Evolutionary conservation across 2,888 invertebrate genomes (phyloP).

Genomic region (Leptinotarsa peninsularis): DNA sequence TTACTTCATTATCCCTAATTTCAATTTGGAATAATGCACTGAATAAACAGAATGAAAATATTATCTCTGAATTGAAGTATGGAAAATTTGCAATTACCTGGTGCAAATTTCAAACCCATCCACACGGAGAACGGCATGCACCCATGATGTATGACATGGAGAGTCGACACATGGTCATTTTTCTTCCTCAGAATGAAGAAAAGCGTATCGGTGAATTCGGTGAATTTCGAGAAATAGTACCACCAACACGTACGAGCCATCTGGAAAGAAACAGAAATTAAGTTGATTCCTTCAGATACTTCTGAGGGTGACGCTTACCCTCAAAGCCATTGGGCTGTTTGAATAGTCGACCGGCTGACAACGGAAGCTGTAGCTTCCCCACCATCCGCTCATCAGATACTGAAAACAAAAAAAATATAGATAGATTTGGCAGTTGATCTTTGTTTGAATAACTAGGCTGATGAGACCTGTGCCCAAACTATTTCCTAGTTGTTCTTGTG

Average conservation of each 20-base stretch:
- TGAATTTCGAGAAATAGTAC: conserved; percentile 95
- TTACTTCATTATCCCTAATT: no score
- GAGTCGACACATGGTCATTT: conserved; percentile 87
- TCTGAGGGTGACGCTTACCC: conserved; percentile 69
- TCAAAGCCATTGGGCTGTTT: conserved; percentile 73
- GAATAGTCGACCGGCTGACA: conserved; percentile 89
- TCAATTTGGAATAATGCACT: no score
- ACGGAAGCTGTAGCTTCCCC: conserved; percentile 78
- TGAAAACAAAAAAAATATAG: conserved; percentile 64
- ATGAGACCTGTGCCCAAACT: no score
- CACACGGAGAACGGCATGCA: conserved; percentile 95
- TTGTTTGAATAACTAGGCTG: no score
- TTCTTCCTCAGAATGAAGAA: conserved; percentile 96
- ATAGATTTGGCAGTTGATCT: no score
- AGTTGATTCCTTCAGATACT: neutral
- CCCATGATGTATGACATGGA: conserved; percentile 95
- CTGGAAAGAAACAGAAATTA: conserved; percentile 65
- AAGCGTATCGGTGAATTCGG: conserved; percentile 93
- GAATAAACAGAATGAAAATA: no score
- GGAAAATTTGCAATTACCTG: conserved; percentile 72
- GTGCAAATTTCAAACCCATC: conserved; percentile 96
- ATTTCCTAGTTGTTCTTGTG: no score
- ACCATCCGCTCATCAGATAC: conserved; percentile 74
- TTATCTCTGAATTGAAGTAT: neutral
- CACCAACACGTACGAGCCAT: conserved; percentile 90